A percentile compares a stretch with the other conserved stretches of the same genome.
These are phyloP conservation scores for Cistogaster globosa DNA, from an alignment of 2,888 invertebrate species.

Conservation along the genomic window DNA sequence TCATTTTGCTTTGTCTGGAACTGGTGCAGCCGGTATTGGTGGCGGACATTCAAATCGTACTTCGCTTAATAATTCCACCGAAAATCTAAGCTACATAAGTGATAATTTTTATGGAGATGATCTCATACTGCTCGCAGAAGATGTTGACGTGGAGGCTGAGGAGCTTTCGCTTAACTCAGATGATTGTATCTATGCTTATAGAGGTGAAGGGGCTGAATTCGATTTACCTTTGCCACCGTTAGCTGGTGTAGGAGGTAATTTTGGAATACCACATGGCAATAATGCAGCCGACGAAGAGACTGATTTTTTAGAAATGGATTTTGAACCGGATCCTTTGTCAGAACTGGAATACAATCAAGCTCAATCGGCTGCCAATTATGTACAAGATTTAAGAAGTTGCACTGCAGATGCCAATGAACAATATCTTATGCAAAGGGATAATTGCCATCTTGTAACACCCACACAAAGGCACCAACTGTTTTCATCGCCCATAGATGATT, in stretches of 20 bases:
- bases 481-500: constrained; percentile 79
- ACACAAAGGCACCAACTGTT: constrained; percentile 77
- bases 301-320: constrained; percentile 83
- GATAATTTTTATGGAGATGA: constrained; percentile 81
- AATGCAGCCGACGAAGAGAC: constrained; percentile 80
- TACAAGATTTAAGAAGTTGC: constrained; percentile 48
- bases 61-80: constrained; percentile 82
- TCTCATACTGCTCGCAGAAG: constrained; percentile 78
- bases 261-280: constrained; percentile 65
- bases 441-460: constrained; percentile 74
- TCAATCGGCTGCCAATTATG: constrained; percentile 57
- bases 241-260: constrained; percentile 71
- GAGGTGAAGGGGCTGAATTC: constrained; percentile 81
- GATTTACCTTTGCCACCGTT: constrained; percentile 76
- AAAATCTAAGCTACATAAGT: constrained; percentile 82
- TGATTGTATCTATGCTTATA: constrained; percentile 83
- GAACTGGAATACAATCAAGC: constrained; percentile 79
- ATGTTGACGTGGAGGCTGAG: constrained; percentile 78
- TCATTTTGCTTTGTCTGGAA: constrained; percentile 69
- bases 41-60: constrained; percentile 74
- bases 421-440: constrained; percentile 77
- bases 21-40: constrained; percentile 55
- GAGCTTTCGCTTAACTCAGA: constrained; percentile 82
- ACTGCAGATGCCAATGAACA: constrained; percentile 63
- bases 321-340: constrained; percentile 82